phyloP scores from a whole-genome alignment of 2,113 vertebrate genomes.

The Nymphicus hollandicus region DNA sequence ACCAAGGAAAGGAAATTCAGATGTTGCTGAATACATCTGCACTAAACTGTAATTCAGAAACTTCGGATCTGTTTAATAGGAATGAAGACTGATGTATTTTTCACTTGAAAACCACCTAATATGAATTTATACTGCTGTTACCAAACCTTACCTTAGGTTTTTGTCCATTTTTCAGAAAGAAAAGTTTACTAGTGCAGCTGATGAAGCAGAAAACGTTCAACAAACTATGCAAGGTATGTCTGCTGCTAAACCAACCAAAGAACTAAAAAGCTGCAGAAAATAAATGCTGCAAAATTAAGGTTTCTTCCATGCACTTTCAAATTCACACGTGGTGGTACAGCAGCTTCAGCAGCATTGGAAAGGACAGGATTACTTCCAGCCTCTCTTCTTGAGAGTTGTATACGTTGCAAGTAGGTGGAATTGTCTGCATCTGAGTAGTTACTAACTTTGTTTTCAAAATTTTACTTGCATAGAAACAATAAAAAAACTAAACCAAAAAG shows the following conservation, averaged over 20 bases:
- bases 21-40: neutral
- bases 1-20: neutral
- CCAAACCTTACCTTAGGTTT: neutral
- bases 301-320: neutral
- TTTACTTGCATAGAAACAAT: slow-evolving; percentile 80
- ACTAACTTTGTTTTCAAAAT: slow-evolving; percentile 32
- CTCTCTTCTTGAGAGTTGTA: neutral
- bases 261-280: neutral
- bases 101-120: neutral
- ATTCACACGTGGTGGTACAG: neutral
- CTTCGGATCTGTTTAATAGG: neutral
- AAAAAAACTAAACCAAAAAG: slow-evolving; percentile 82
- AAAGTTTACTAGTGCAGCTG: slow-evolving; percentile 76
- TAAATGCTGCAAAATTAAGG: neutral
- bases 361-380: neutral
- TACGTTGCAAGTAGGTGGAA: neutral
- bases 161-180: slow-evolving; percentile 81
- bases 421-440: neutral
- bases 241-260: neutral
- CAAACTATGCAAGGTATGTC: slow-evolving; percentile 87
- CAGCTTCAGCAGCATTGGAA: neutral
- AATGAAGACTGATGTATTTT: neutral
- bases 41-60: neutral
- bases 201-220: slow-evolving; percentile 79
- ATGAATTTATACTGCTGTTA: neutral